Conservation (phyloP, 2,113 vertebrate genomes). For the Sinocyclocheilus maitianheensis region DNA sequence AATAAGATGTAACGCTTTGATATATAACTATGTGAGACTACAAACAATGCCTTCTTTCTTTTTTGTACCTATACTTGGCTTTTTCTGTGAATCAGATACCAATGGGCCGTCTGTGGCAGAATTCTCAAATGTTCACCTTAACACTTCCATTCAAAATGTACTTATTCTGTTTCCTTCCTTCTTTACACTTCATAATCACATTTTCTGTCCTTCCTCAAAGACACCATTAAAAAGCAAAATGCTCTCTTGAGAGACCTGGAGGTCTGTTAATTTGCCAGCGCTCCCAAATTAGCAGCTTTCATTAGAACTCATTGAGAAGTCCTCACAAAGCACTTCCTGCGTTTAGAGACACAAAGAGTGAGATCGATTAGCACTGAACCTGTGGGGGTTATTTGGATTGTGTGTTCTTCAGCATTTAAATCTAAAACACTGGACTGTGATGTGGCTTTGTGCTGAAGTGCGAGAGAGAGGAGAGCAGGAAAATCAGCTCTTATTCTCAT, state of each 20-base stretch:
- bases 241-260: conserved; percentile 61
- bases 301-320: conserved; percentile 65
- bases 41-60: background rate
- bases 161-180: conserved; percentile 26
- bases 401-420: conserved; percentile 21
- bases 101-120: background rate
- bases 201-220: conserved; percentile 56
- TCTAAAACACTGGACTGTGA: conserved; percentile 34
- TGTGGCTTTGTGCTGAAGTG: conserved; percentile 36
- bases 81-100: conserved; percentile 15
- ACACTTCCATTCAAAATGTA: conserved; percentile 20
- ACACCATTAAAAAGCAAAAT: conserved; percentile 51
- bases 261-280: conserved; percentile 60
- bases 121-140: conserved; percentile 26
- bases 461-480: conserved; percentile 1
- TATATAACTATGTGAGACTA: background rate
- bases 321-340: conserved; percentile 65
- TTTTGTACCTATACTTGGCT: background rate
- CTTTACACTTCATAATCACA: conserved; percentile 28
- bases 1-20: background rate
- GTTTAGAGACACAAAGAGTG: conserved; percentile 56
- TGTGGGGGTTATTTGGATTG: conserved; percentile 39
- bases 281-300: conserved; percentile 65
- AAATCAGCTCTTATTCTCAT: conserved; percentile 6
- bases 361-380: conserved; percentile 48